Percentiles rank a stretch among this genome's conserved stretches.
phyloP scores from a whole-genome alignment of 2,113 vertebrate species.

The Columba janthina region DNA sequence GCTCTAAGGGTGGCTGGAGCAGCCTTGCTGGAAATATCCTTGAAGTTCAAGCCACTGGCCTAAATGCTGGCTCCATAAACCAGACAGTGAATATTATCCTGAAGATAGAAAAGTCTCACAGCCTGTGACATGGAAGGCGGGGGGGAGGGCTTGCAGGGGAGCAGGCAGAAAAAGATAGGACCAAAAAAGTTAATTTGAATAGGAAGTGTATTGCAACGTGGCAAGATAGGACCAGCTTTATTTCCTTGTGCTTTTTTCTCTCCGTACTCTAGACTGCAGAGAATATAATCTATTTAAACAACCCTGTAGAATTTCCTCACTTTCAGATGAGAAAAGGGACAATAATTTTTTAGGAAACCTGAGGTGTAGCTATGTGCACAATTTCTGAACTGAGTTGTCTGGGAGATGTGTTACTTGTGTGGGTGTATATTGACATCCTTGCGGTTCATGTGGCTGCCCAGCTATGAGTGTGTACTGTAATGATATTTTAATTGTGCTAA shows the following conservation, averaged over 20 bases:
- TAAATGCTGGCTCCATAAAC: not conserved
- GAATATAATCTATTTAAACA: not conserved
- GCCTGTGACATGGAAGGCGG: not conserved
- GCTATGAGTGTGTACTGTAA: not conserved
- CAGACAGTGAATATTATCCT: not conserved
- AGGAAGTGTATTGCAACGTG: not conserved
- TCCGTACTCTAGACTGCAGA: not conserved
- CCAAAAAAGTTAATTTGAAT: not conserved
- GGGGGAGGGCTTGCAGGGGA: not conserved
- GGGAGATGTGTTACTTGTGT: not conserved
- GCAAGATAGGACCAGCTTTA: not conserved
- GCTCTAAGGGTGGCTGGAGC: not conserved
- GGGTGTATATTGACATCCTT: not conserved
- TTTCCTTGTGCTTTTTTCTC: not conserved
- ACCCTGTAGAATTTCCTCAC: not conserved
- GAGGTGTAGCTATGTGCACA: not conserved
- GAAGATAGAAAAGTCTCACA: not conserved
- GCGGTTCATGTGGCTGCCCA: not conserved
- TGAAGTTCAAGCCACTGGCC: not conserved
- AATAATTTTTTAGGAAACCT: not conserved
- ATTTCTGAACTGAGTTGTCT: not conserved
- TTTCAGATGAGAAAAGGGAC: not conserved
- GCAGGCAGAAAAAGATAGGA: not conserved
- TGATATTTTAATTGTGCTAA: not conserved
- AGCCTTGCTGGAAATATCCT: not conserved